phyloP scores from a whole-genome alignment of 2,888 invertebrate species.

The Alitta virens region DNA sequence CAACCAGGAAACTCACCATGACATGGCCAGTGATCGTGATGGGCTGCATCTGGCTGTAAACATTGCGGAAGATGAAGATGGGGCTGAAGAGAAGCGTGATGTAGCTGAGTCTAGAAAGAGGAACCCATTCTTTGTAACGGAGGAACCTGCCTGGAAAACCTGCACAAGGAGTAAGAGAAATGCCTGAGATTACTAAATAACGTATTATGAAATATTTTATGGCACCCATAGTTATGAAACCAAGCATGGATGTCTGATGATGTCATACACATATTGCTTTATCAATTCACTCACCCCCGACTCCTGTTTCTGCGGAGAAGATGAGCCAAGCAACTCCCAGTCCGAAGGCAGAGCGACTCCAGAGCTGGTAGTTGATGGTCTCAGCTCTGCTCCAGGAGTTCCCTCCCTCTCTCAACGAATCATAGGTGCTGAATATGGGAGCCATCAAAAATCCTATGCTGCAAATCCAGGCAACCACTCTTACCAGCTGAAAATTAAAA shows the following conservation, averaged over 20 bases:
- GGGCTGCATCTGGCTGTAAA: conserved; percentile 11
- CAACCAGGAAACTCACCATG: too few relatives aligned
- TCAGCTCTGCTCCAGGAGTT: conserved; percentile 3
- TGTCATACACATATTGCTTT: too few relatives aligned
- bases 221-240: too few relatives aligned
- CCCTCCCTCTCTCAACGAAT: background rate
- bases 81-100: conserved; percentile 16
- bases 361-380: conserved; percentile 18
- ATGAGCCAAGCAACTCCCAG: conserved; percentile 25
- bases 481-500: background rate
- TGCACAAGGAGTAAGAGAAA: too few relatives aligned
- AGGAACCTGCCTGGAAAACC: background rate
- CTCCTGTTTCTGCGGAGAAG: conserved; percentile 16
- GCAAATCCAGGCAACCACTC: background rate
- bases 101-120: conserved; percentile 18
- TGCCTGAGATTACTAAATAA: too few relatives aligned
- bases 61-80: conserved; percentile 20
- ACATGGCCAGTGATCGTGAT: conserved; percentile 13
- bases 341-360: conserved; percentile 17
- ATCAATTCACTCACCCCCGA: conserved; percentile 17
- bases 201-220: too few relatives aligned
- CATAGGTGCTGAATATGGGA: background rate
- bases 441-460: background rate
- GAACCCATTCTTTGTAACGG: background rate
- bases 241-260: too few relatives aligned